Evolutionary conservation across 2,113 vertebrate genomes (phyloP).

Genomic region (Lynx canadensis): DNA sequence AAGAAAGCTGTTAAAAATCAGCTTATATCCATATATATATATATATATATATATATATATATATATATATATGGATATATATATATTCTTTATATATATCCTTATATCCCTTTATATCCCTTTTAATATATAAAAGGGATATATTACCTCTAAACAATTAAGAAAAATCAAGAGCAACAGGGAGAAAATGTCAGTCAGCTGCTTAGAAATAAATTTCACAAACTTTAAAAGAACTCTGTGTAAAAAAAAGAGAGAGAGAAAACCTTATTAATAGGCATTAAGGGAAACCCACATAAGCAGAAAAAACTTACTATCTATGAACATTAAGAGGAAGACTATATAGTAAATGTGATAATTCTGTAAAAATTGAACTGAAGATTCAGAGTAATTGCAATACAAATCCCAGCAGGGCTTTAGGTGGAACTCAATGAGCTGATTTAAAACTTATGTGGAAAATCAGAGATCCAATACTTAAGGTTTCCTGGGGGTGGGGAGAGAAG

Average conservation of each 20-base stretch:
- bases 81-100: too few species aligned
- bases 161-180: not conserved
- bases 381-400: not conserved
- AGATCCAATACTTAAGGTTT: not conserved
- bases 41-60: too few species aligned
- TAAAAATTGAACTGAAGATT: not conserved
- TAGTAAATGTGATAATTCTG: not conserved
- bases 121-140: too few species aligned
- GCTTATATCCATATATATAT: too few species aligned
- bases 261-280: not conserved
- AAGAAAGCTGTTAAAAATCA: not conserved
- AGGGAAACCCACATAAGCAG: not conserved
- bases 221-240: not conserved
- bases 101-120: too few species aligned
- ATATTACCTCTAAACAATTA: not conserved
- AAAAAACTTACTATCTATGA: not conserved
- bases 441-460: not conserved
- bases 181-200: not conserved
- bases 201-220: too few species aligned
- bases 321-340: not conserved
- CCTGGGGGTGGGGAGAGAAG: not conserved
- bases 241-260: not conserved
- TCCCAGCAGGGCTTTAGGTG: not conserved
- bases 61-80: too few species aligned
- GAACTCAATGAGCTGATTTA: not conserved